These are phyloP conservation scores for Temnothorax unifasciatus DNA, from an alignment of 2,888 invertebrate genomes.

Conservation along the genomic window DNA sequence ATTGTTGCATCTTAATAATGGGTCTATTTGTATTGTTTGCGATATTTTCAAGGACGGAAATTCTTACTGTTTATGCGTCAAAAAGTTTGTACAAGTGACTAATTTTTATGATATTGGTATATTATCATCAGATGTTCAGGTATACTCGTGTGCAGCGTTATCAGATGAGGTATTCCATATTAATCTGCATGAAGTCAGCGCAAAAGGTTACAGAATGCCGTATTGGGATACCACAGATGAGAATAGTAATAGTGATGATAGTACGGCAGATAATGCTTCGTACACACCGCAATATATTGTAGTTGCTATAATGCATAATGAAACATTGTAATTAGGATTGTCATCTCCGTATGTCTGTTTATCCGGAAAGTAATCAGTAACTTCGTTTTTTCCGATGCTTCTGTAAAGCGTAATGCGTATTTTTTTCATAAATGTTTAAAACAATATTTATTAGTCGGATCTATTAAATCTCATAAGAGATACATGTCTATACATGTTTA, in stretches of 20 bases:
- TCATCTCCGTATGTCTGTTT: no score
- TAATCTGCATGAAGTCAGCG: not conserved
- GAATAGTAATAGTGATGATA: not conserved
- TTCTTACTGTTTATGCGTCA: not conserved
- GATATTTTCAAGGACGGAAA: not conserved
- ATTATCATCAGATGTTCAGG: not conserved
- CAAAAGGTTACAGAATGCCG: slow-evolving; percentile 7
- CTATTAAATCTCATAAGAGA: no score
- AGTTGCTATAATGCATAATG: slow-evolving; percentile 5
- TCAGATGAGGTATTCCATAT: not conserved
- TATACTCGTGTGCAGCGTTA: slow-evolving; percentile 7
- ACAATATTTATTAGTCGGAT: no score
- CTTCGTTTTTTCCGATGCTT: no score
- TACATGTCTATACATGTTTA: no score
- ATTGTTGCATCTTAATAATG: slow-evolving; percentile 4
- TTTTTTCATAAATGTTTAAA: no score
- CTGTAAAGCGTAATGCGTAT: no score
- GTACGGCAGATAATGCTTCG: not conserved
- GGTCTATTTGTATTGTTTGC: not conserved
- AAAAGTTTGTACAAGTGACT: not conserved
- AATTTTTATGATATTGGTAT: slow-evolving; percentile 1
- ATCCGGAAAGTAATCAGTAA: no score
- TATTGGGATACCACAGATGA: not conserved
- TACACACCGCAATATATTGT: not conserved
- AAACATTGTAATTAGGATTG: not conserved